These are phyloP conservation scores for Cerastoderma edule DNA, from an alignment of 2,888 invertebrate genomes.

Conservation along the genomic window DNA sequence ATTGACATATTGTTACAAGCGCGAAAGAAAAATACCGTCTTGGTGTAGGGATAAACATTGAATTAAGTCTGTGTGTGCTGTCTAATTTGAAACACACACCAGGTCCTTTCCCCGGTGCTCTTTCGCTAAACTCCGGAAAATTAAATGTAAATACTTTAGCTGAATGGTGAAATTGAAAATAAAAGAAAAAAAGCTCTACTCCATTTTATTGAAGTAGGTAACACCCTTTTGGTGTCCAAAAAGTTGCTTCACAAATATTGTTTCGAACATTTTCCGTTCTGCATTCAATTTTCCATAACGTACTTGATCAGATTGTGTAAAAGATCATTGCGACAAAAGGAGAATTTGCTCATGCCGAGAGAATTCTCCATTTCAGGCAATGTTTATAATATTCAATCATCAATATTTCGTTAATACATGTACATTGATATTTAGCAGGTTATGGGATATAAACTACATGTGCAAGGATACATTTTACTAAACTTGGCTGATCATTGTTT, in stretches of 20 bases:
- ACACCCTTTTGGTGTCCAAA: background rate
- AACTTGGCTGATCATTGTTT: too few relatives aligned
- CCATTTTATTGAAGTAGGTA: background rate
- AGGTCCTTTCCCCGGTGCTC: too few relatives aligned
- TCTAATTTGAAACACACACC: constrained; percentile 25
- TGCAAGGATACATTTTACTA: too few relatives aligned
- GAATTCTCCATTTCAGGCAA: constrained; percentile 2
- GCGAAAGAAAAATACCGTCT: constrained; percentile 4
- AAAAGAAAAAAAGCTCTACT: constrained; percentile 17
- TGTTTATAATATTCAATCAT: too few relatives aligned
- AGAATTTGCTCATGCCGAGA: background rate
- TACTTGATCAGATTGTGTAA: too few relatives aligned
- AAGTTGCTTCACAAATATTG: too few relatives aligned
- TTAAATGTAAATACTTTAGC: constrained; percentile 27
- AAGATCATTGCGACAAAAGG: background rate
- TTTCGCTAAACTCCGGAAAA: constrained; percentile 14
- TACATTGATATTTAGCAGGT: too few relatives aligned
- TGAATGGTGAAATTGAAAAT: constrained; percentile 19
- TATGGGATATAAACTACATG: too few relatives aligned
- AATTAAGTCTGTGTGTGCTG: constrained; percentile 15
- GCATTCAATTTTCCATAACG: too few relatives aligned
- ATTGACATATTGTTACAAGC: constrained; percentile 22
- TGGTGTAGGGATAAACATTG: constrained; percentile 12
- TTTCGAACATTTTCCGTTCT: too few relatives aligned
- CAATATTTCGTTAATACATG: too few relatives aligned